Conservation (phyloP, 92 coral and sea anemone genomes). For the Porites divaricata region DNA sequence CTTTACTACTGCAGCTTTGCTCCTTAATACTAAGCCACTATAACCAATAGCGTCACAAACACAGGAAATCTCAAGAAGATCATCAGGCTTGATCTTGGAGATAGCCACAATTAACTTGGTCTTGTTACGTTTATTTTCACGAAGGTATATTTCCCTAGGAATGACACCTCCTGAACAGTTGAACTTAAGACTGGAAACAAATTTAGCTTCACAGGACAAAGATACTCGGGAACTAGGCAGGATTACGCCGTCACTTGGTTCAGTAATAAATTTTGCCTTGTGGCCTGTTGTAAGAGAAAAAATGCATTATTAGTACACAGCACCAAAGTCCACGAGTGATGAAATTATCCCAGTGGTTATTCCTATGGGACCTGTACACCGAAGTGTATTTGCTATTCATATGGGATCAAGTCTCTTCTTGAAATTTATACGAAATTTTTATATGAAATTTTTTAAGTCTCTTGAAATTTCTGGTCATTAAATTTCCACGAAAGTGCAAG, state of each 20-base stretch:
- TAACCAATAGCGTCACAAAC: conserved; percentile 25
- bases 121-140: not conserved
- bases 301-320: no score
- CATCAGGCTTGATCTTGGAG: not conserved
- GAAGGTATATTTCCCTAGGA: not conserved
- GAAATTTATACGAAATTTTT: no score
- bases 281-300: not conserved
- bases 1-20: conserved; percentile 5
- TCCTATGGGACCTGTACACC: no score
- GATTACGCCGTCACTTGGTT: not conserved
- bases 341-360: no score
- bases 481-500: no score
- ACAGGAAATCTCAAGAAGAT: conserved; percentile 1
- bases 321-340: no score
- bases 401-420: no score
- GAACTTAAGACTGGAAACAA: conserved; percentile 24
- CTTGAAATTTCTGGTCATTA: no score
- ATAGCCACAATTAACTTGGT: not conserved
- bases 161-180: conserved; percentile 20
- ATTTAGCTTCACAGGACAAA: conserved; percentile 22
- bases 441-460: no score
- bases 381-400: no score
- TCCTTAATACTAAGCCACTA: not conserved
- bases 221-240: not conserved
- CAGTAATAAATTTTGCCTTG: not conserved